Evolutionary conservation across 2,797 vertebrate genomes (phyloP).

Genomic region (Cynodonichthys magdalenae): DNA sequence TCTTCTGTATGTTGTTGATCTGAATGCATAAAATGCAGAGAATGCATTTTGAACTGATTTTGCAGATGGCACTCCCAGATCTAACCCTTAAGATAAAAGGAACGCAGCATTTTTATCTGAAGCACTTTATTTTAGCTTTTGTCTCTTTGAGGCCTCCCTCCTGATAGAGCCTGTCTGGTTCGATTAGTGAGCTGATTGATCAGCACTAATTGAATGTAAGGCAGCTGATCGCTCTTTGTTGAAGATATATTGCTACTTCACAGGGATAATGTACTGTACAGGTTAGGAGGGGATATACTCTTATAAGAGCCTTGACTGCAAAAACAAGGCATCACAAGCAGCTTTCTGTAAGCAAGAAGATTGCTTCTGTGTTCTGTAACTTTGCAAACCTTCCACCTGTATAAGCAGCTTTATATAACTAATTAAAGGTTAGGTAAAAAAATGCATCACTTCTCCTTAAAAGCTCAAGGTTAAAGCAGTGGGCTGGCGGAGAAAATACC

Average conservation of each 20-base stretch:
- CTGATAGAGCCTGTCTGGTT: background rate
- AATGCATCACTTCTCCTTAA: background rate
- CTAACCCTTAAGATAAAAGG: too few relatives aligned
- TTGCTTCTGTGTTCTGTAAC: background rate
- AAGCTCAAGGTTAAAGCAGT: constrained; percentile 23
- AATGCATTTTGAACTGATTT: too few relatives aligned
- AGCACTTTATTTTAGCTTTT: too few relatives aligned
- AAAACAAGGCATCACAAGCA: background rate
- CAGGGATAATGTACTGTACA: too few relatives aligned
- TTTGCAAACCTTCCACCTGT: background rate
- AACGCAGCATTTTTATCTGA: too few relatives aligned
- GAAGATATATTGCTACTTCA: too few relatives aligned
- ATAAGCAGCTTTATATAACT: background rate
- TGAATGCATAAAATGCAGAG: too few relatives aligned
- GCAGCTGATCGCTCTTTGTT: background rate
- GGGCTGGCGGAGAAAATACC: constrained; percentile 76
- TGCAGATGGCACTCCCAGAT: too few relatives aligned
- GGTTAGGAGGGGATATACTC: too few relatives aligned
- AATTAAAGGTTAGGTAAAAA: background rate
- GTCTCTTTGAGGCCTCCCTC: too few relatives aligned
- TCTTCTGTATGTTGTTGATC: too few relatives aligned
- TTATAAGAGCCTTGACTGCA: background rate
- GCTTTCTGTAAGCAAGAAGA: background rate
- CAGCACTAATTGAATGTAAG: background rate
- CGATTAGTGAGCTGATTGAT: background rate